These are phyloP conservation scores for Drosophila bipectinata DNA, from an alignment of 1,140 invertebrate genomes.

Conservation along the genomic window DNA sequence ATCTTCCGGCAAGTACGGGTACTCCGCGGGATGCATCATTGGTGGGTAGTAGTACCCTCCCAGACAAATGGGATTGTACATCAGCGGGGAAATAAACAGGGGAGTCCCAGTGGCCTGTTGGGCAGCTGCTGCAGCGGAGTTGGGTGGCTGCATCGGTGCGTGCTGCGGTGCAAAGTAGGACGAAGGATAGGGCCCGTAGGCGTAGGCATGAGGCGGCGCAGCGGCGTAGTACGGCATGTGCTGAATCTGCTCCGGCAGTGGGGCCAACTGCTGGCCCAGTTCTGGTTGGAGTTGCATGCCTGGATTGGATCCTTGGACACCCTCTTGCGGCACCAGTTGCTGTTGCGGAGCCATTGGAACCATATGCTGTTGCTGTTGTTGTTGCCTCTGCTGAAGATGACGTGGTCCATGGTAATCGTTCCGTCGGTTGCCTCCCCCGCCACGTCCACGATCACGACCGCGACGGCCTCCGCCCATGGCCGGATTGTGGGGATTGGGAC, in stretches of 20 bases:
- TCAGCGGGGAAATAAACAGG: constrained; percentile 54
- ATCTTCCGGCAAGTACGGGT: constrained; percentile 62
- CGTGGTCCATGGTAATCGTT: constrained; percentile 62
- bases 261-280: constrained; percentile 52
- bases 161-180: constrained; percentile 70
- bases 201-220: constrained; percentile 55
- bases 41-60: constrained; percentile 51
- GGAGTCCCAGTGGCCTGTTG: constrained; percentile 72
- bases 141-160: constrained; percentile 56
- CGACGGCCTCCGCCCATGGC: constrained; percentile 45
- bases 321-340: constrained; percentile 38
- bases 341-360: constrained; percentile 48
- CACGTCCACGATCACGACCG: constrained; percentile 48
- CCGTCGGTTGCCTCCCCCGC: constrained; percentile 56
- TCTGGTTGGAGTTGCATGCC: constrained; percentile 57
- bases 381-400: constrained; percentile 55
- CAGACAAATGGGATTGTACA: constrained; percentile 56
- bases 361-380: constrained; percentile 36
- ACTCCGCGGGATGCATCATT: constrained; percentile 63
- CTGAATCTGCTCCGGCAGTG: constrained; percentile 63
- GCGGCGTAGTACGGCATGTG: constrained; percentile 59
- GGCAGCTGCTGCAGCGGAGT: constrained; percentile 53
- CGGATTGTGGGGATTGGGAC: constrained; percentile 48
- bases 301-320: constrained; percentile 31
- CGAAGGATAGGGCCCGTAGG: constrained; percentile 63